Conservation (phyloP, 1,140 invertebrate species). For the Galleria mellonella region DNA sequence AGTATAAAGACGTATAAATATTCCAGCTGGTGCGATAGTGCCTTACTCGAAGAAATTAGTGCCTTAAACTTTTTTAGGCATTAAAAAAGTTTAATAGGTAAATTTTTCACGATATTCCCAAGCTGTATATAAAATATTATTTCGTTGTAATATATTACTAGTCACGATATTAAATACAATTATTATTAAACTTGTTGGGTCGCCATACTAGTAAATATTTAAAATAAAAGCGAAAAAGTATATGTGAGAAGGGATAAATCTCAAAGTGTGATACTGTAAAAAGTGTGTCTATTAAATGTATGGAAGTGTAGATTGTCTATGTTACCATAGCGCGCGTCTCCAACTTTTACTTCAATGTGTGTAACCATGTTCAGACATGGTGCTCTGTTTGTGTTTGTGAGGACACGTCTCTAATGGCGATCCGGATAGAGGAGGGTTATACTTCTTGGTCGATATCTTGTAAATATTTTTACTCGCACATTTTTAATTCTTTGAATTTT, state of each 20-base stretch:
- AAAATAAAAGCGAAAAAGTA: slow-evolving; percentile 16
- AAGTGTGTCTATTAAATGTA: slow-evolving; percentile 25
- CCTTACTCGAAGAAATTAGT: slow-evolving; percentile 13
- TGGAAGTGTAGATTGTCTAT: no score
- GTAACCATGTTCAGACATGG: no score
- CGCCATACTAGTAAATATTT: slow-evolving; percentile 30
- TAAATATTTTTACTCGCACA: no score
- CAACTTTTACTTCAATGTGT: no score
- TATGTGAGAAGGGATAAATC: slow-evolving; percentile 18
- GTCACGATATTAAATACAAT: slow-evolving; percentile 43
- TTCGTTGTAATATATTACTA: slow-evolving; percentile 34
- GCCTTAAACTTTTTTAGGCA: slow-evolving; percentile 31
- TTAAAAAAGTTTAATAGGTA: slow-evolving; percentile 32
- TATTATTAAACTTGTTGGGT: slow-evolving; percentile 26
- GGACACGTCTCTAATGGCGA: no score
- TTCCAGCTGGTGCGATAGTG: slow-evolving; percentile 9
- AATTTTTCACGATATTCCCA: slow-evolving; percentile 4
- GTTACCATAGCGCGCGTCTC: no score
- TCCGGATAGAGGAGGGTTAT: no score
- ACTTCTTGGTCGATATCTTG: no score
- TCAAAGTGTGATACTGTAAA: slow-evolving; percentile 35
- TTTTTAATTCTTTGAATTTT: no score
- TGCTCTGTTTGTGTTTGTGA: no score
- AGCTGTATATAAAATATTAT: slow-evolving; percentile 25
- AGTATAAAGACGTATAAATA: slow-evolving; percentile 5